Evolutionary conservation across 2,113 vertebrate species (phyloP).

Genomic region (Scatophagus argus): DNA sequence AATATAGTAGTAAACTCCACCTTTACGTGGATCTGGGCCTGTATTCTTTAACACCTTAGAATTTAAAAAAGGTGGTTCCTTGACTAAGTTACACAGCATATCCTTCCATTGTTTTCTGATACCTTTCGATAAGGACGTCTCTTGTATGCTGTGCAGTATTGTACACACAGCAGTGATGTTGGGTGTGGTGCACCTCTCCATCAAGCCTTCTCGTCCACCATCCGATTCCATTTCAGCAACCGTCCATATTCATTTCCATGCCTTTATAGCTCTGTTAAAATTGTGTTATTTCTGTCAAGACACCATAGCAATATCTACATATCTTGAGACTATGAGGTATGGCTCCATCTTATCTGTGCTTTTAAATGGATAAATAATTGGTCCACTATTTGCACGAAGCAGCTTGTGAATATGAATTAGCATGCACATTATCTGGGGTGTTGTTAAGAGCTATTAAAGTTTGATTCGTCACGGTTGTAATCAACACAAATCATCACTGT

Average conservation of each 20-base stretch:
- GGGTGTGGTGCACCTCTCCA: background rate
- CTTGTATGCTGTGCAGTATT: background rate
- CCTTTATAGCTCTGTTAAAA: background rate
- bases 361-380: constrained; percentile 3
- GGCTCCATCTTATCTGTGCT: background rate
- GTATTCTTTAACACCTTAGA: background rate
- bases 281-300: background rate
- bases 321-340: background rate
- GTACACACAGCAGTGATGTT: background rate
- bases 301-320: background rate
- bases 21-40: background rate
- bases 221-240: no score
- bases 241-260: background rate
- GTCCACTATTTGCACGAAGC: background rate
- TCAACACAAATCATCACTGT: background rate
- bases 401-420: constrained; percentile 14
- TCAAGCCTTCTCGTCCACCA: background rate
- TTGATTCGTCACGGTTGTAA: background rate
- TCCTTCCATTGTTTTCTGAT: background rate
- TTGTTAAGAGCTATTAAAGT: background rate
- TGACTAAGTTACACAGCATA: background rate
- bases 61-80: background rate
- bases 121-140: background rate
- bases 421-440: background rate
- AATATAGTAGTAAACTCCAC: no score